A percentile compares a stretch with the other conserved stretches of the same genome.
Evolutionary conservation across 1,140 invertebrate genomes (phyloP).

Genomic region (Odontomachus brunneus): DNA sequence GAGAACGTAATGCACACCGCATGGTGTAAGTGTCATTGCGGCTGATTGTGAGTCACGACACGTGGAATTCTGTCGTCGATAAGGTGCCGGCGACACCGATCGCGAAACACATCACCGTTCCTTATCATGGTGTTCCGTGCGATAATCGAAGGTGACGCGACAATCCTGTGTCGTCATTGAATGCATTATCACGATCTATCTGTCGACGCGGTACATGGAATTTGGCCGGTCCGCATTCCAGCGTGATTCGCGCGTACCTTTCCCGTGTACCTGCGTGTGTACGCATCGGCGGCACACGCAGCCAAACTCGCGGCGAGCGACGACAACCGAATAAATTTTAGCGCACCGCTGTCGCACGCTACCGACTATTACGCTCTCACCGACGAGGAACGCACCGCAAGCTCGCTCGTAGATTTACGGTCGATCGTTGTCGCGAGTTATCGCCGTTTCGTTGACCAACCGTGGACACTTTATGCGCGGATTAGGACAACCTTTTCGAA

Average conservation of each 20-base stretch:
- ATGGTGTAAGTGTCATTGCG: background rate
- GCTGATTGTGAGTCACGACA: slow-evolving; percentile 62
- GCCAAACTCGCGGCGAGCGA: background rate
- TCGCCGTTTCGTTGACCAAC: background rate
- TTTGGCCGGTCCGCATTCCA: slow-evolving; percentile 35
- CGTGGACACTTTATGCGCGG: background rate
- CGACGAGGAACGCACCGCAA: background rate
- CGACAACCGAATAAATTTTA: slow-evolving; percentile 14
- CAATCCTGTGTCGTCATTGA: slow-evolving; percentile 7
- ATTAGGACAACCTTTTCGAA: background rate
- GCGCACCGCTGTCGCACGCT: background rate
- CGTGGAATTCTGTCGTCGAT: slow-evolving; percentile 60
- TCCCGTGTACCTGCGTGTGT: background rate
- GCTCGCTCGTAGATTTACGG: slow-evolving; percentile 32
- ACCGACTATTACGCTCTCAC: background rate
- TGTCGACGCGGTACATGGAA: slow-evolving; percentile 50
- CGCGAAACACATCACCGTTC: slow-evolving; percentile 25
- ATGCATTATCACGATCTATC: slow-evolving; percentile 13
- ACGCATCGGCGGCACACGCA: slow-evolving; percentile 43
- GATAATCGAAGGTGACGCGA: background rate
- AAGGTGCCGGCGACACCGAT: slow-evolving; percentile 36
- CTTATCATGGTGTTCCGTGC: slow-evolving; percentile 46
- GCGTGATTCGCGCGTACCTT: slow-evolving; percentile 7
- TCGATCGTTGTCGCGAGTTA: background rate
- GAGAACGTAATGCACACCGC: too few relatives aligned